Evolutionary conservation across 2,888 invertebrate genomes (phyloP).

Genomic region (Pasiphila rectangulata): DNA sequence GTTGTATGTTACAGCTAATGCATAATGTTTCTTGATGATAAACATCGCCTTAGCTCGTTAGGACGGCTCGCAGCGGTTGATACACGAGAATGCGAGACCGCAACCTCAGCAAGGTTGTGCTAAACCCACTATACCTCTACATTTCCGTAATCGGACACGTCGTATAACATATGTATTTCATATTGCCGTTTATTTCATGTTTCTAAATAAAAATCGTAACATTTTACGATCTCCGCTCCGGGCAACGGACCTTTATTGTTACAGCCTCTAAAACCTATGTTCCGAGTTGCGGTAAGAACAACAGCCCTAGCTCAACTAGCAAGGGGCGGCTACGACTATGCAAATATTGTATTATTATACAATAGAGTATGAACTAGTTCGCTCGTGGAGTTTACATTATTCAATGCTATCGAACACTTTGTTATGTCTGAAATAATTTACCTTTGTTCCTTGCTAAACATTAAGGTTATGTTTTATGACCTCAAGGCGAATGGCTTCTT

Average conservation of each 20-base stretch:
- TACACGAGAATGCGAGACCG: constrained; percentile 34
- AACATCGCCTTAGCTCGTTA: constrained; percentile 17
- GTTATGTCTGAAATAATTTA: constrained; percentile 36
- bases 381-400: constrained; percentile 35
- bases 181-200: constrained; percentile 19
- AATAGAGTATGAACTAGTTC: constrained; percentile 32
- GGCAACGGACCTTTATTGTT: constrained; percentile 8
- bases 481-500: constrained; percentile 52
- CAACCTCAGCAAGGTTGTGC: constrained; percentile 56
- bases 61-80: constrained; percentile 5
- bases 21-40: constrained; percentile 11
- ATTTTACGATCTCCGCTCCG: not conserved
- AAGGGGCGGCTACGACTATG: constrained; percentile 28
- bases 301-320: constrained; percentile 21
- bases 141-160: constrained; percentile 63
- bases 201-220: not conserved
- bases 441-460: constrained; percentile 47
- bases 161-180: constrained; percentile 39
- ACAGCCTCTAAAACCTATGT: constrained; percentile 25
- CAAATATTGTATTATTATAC: constrained; percentile 37
- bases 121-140: constrained; percentile 52
- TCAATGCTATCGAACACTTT: constrained; percentile 33
- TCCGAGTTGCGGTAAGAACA: constrained; percentile 26
- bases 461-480: constrained; percentile 54
- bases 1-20: constrained; percentile 6